Evolutionary conservation across 2,888 invertebrate species (phyloP).

Genomic region (Phasia obesa): DNA sequence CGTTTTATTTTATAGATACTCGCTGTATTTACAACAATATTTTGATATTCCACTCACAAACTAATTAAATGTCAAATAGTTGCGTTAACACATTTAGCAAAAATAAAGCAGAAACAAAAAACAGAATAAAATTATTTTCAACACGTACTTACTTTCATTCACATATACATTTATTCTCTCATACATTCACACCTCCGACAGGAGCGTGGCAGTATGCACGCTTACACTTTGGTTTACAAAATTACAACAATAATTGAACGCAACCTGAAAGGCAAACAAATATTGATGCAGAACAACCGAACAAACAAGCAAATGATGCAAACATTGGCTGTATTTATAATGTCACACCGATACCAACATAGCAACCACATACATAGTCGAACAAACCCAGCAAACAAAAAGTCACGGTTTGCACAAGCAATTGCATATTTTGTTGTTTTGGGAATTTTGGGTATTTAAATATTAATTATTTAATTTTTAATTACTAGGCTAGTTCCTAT

Average conservation of each 20-base stretch:
- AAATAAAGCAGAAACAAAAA: slow-evolving; percentile 59
- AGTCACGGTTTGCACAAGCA: too few species aligned
- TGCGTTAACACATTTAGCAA: slow-evolving; percentile 79
- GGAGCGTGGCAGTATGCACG: slow-evolving; percentile 13
- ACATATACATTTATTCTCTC: slow-evolving; percentile 22
- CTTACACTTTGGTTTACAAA: slow-evolving; percentile 40
- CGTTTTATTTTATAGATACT: neutral
- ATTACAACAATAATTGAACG: slow-evolving; percentile 50
- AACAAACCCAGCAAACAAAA: too few species aligned
- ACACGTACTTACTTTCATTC: slow-evolving; percentile 75
- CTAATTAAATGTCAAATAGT: slow-evolving; percentile 81
- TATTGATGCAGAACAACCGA: slow-evolving; percentile 36
- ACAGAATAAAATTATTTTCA: slow-evolving; percentile 77
- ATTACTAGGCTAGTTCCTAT: too few species aligned
- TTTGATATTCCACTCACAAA: slow-evolving; percentile 80
- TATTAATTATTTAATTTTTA: too few species aligned
- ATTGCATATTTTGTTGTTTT: too few species aligned
- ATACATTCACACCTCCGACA: slow-evolving; percentile 29
- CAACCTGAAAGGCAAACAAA: slow-evolving; percentile 40
- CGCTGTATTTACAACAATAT: slow-evolving; percentile 65
- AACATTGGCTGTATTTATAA: slow-evolving; percentile 61
- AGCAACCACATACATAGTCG: too few species aligned
- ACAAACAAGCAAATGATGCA: slow-evolving; percentile 48
- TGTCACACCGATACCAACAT: slow-evolving; percentile 48
- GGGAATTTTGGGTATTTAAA: too few species aligned